Evolutionary conservation across 2,113 vertebrate genomes (phyloP), one percentile per base, ranked within the genome.

Genomic region (Acrocephalus arundinaceus): DNA sequence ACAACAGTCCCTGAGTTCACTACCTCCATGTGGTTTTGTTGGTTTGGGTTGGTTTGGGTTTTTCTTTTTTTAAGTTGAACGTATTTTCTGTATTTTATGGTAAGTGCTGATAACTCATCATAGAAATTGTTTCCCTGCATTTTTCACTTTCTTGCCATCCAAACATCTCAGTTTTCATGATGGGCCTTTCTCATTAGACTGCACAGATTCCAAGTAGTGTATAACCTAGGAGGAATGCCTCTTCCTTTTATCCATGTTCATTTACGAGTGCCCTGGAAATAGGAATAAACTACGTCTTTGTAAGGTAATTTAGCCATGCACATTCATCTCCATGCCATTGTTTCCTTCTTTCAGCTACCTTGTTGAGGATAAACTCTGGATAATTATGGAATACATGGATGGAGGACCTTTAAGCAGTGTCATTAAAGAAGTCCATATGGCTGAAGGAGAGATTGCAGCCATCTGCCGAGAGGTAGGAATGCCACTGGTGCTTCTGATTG

Each of bases 331-430:
- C 17, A 28, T 25, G 43, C 66, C 37, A 17, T 63, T 65, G 46
- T 90, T 95, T 72, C 89, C 46, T 92, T 92, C 17, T 95, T 97
- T 61, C 91, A 99, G 99, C 97, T 99, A 99, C 96, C 98, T 99
- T 94, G 98, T 99, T 4, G 98, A 98, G 74, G 99, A 99, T 91
- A 99, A 99, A 94, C 97, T 99, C 35, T 99, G 99, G 99, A 99
- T 99, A 71, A 98, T 99, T 87, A 99, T 99, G 99, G 99, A 99
- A 75, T 99, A 99, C 94, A 97, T 99, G 98, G 99, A 99, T 16
- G 99, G 99, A 41, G 99, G 99, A 70, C 98, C 99, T 30, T 96
- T 99, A 94, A 99, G 99, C 6, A 98, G 99, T 72, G 98, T 99
- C 33, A 99, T 99, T 78, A 99, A 99, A 11, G 99, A 99, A 97